Base-by-base conservation (phyloP, 2,113 vertebrate species). In the Scolopax mira region DNA sequence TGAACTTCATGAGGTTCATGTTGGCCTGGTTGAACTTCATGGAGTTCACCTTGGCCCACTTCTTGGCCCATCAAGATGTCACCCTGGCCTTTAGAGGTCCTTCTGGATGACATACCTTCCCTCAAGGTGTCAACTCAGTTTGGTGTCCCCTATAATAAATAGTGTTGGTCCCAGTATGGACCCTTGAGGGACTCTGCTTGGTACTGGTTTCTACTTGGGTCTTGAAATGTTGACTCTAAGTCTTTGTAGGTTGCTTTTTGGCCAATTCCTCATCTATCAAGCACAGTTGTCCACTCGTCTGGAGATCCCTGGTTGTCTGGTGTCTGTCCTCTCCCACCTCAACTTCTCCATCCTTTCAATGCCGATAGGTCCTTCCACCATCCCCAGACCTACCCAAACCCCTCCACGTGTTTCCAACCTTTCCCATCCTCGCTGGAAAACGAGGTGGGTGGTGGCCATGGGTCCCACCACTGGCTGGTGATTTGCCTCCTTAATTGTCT, bases 281-380 rank as follows among this genome's bases (percentile, higher is more conserved):
- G 7, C 0, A 0, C 2, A 14, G 48, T 41, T 55, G 16, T 44
- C 51, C 5, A 4, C 35, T 48, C 14, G 4, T 33, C 57, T 44
- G 4, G 11, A 39, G 52, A 14, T 66, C 64, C 24, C 11, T 19
- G 9, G 5, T 57, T 60, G 46, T 44, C 44, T 16, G 7, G 12
- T 7, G 7, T 37, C 62, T 17, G 13, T 24, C 44, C 55, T 10
- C 39, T n/a, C 37, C 24, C 11, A 18, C 80, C 58, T 79, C 80
- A 15, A 14, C 44, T 37, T 37, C 37, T 64, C 65, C 31, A 12
- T 41, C 37, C 7, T 62, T 41, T 30, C n/a, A 16, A 18, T 27
- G 18, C 25, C 0, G 1, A 12, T 5, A 22, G 22, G 27, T 10
- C 27, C 37, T 27, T 18, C 52, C 15, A 25, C 52, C 78, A 33